Conservation (phyloP, 2,888 invertebrate genomes). For the Capitulum mitella region DNA sequence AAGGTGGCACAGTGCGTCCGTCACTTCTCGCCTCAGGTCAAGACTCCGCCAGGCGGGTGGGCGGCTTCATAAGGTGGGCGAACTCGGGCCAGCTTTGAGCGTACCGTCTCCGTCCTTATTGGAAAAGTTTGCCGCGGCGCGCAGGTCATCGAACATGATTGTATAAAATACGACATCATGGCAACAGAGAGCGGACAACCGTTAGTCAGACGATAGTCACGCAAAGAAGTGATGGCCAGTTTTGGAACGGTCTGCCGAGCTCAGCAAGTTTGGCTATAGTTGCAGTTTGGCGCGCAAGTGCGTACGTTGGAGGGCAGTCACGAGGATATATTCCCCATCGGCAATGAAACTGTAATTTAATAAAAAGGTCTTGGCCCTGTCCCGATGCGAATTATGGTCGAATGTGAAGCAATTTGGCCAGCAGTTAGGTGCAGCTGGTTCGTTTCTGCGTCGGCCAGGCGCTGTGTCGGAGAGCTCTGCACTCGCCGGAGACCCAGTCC, state of each 20-base stretch:
- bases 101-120: neutral
- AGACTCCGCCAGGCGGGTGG: neutral
- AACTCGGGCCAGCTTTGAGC: too few relatives aligned
- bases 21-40: too few relatives aligned
- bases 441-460: neutral
- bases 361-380: neutral
- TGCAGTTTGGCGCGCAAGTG: neutral
- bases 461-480: too few relatives aligned
- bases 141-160: neutral
- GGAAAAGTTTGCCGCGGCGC: neutral
- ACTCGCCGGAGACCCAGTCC: too few relatives aligned
- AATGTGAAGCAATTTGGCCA: neutral
- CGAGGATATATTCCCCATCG: too few relatives aligned
- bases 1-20: too few relatives aligned
- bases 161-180: neutral
- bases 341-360: too few relatives aligned
- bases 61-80: neutral
- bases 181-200: neutral
- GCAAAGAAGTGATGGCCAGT: too few relatives aligned
- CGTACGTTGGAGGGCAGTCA: too few relatives aligned
- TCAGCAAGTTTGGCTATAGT: neutral
- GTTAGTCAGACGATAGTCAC: too few relatives aligned
- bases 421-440: neutral
- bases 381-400: neutral
- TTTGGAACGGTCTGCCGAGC: neutral